Base-by-base conservation (phyloP, 2,797 vertebrate genomes). In the Ibycter americanus region DNA sequence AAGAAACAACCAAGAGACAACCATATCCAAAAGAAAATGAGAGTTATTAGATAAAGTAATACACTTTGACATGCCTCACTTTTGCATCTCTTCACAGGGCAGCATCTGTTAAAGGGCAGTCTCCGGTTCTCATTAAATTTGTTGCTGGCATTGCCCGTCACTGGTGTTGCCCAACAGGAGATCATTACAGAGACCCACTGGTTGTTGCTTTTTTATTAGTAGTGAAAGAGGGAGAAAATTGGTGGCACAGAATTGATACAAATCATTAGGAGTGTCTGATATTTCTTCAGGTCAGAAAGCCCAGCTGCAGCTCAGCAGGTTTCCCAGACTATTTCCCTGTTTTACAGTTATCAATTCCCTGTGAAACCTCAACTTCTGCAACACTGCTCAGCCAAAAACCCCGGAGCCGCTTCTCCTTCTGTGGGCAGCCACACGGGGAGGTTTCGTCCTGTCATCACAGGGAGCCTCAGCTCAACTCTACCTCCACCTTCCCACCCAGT, bases 341-440 rank as follows among this genome's bases (percentile, higher is more conserved):
- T 71, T 84, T 71, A 79, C 61, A 32, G 40, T 9, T 11, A 0
- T 20, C 74, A 4, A 9, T 26, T 68, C 54, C 67, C 23, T 8
- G 8, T 32, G 82, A 94, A 77, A 61, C 6, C 63, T 77, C 59
- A 17, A 14, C 25, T 47, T 6, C 44, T 26, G 34, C 27, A n/a
- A 15, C 2, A 0, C 4, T 0, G 0, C 49, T 40, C 44, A 12
- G 74, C n/a, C 0, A 0, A n/a, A 49, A 61, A 9, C 26, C 29
- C 51, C 1, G 1, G 17, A 34, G 66, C 27, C 0, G 1, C 54
- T 36, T 31, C 58, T 47, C 36, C 3, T 32, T 13, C 63, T 36
- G 14, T 0, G 1, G 36, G 25, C 29, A 38, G 49, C n/a, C 26
- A 12, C 4, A 8, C 44, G 9, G 54, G 31, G 25, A n/a, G 17